Conservation (phyloP, 2,797 vertebrate species). For the Hemitrygon akajei region DNA sequence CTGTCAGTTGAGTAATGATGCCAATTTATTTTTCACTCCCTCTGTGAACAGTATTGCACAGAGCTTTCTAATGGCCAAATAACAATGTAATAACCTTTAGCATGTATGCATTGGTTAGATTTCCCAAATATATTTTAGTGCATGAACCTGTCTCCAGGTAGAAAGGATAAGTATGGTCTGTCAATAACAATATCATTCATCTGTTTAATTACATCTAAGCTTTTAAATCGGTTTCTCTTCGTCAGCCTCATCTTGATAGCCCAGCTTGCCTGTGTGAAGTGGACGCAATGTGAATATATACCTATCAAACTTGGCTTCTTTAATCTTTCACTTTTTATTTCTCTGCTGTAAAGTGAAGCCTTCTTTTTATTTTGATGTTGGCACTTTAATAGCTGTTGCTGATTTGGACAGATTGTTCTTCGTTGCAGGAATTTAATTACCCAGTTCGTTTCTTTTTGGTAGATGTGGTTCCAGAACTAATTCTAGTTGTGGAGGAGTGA, state of each 20-base stretch:
- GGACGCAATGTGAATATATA: neutral
- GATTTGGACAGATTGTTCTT: neutral
- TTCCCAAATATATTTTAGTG: neutral
- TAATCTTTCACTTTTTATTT: neutral
- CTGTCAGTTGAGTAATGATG: neutral
- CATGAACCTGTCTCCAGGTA: neutral
- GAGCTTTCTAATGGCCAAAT: neutral
- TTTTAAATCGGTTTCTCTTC: neutral
- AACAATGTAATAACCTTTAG: neutral
- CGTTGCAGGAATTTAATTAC: neutral
- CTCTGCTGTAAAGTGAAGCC: neutral
- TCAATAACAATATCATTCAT: neutral
- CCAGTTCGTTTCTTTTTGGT: neutral
- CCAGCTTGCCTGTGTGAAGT: neutral
- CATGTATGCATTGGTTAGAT: neutral
- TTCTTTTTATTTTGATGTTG: neutral
- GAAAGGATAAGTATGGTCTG: neutral
- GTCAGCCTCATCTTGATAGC: neutral
- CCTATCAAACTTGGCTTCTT: neutral
- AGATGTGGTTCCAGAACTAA: neutral
- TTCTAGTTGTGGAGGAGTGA: neutral
- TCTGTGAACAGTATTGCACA: neutral
- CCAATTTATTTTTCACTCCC: neutral
- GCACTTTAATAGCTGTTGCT: neutral
- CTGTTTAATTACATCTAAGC: neutral